Percentiles rank a stretch among this genome's conserved stretches.
phyloP scores from a whole-genome alignment of 2,888 invertebrate genomes.

The Oxyteleia sp. region DNA sequence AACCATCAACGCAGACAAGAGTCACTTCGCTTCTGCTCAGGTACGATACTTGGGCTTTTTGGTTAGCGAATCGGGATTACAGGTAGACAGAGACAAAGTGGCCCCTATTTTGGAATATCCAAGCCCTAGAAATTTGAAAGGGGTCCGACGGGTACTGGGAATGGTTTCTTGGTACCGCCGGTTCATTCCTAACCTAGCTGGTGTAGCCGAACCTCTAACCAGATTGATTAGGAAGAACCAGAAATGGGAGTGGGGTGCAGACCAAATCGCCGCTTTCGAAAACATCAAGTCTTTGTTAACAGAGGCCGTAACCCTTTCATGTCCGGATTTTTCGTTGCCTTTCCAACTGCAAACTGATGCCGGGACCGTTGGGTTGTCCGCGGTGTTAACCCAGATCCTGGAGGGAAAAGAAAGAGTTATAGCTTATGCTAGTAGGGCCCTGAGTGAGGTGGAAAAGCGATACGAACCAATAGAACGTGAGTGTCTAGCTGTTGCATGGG shows the following conservation, averaged over 20 bases:
- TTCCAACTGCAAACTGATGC: slow-evolving; percentile 70
- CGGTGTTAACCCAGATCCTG: slow-evolving; percentile 71
- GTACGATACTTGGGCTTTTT: slow-evolving; percentile 27
- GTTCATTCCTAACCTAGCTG: too few relatives aligned
- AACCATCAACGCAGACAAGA: slow-evolving; percentile 66
- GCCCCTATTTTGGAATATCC: not conserved
- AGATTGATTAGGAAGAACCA: too few relatives aligned
- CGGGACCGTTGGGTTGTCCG: slow-evolving; percentile 49
- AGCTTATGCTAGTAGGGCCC: slow-evolving; percentile 65
- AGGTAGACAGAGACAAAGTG: not conserved
- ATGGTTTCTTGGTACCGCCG: too few relatives aligned
- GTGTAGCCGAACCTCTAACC: too few relatives aligned
- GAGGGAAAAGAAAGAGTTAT: slow-evolving; percentile 65
- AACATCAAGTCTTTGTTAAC: too few relatives aligned
- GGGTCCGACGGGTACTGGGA: too few relatives aligned
- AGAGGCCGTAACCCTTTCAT: slow-evolving; percentile 58
- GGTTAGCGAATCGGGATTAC: slow-evolving; percentile 16
- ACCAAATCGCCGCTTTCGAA: too few relatives aligned
- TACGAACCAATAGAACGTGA: slow-evolving; percentile 68
- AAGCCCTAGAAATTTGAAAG: not conserved
- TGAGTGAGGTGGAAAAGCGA: slow-evolving; percentile 45
- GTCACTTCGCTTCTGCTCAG: slow-evolving; percentile 66
- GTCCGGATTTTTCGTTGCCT: slow-evolving; percentile 72
- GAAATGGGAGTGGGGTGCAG: too few relatives aligned
- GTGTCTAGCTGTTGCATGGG: slow-evolving; percentile 66